Base-by-base conservation (phyloP, 2,888 invertebrate species). In the Tinea pellionella region DNA sequence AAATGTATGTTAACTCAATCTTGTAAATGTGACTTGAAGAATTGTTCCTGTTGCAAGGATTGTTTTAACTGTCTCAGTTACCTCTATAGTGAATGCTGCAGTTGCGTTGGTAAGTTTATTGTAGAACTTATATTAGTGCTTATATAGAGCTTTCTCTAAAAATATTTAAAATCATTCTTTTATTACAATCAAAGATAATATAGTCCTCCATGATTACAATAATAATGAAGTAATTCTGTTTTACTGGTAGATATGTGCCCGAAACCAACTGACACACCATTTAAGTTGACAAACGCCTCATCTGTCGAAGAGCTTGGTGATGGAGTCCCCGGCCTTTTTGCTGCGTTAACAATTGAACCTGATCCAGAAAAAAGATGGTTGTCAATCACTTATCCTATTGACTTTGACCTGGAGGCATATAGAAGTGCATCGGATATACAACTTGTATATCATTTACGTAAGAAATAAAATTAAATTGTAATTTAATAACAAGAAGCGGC, bases 1-100 rank as follows among this genome's bases (percentile, higher is more conserved):
- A 98, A 98, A 83, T 98, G 98, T 79, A 94, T 98, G 92, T 88
- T 98, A 64, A 97, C 97, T 12, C 96, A 97, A 77, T 95, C 96
- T 59, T 98, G 98, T 86, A 97, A 97, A 78, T 98, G 98, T 81
- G 96, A 98, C 76, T 88, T 96, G 69, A 93, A 92, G 71, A 95
- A 95, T 75, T 96, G 96, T 74, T 93, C 95, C n/a, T 98, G 97
- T 75, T 98, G 97, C 84, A 94, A 94, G 70, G 96, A 97, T 74
- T 98, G 98, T 72, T 94, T 93, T 68, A 93, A 92, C 71, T 98
- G 98, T 73, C 89, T 98, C 61, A 94, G 93, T 66, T 92, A 93
- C 69, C 89, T 97, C 59, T 98, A 96, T 79, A 93, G 92, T 65
- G 97, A 98, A 79, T 98, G 98, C 82, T 98, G 98, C 75, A 96